Evolutionary conservation across 2,888 invertebrate genomes (phyloP).

Genomic region (Argyra leucocephala): DNA sequence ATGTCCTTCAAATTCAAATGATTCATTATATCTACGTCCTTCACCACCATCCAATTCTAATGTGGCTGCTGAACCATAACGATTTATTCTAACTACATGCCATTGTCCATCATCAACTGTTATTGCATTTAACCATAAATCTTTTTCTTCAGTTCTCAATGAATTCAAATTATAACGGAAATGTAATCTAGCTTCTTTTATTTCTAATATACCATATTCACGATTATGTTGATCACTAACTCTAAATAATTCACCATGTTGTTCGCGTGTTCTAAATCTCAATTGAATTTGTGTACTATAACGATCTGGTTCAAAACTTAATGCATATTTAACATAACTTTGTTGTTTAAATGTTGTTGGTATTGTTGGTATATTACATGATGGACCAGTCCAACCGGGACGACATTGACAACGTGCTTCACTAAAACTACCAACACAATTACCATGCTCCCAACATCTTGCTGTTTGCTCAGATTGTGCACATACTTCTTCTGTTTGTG

Average conservation of each 20-base stretch:
- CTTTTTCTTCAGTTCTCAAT: conserved; percentile 77
- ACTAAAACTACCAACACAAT: conserved; percentile 81
- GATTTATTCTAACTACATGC: conserved; percentile 86
- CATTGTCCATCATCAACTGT: conserved; percentile 92
- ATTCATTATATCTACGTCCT: conserved; percentile 85
- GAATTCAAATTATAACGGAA: conserved; percentile 91
- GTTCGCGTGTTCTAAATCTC: conserved; percentile 85
- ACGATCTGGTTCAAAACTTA: conserved; percentile 86
- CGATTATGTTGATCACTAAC: conserved; percentile 90
- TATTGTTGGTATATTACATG: conserved; percentile 74
- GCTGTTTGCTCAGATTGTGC: conserved; percentile 76
- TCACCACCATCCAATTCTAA: conserved; percentile 91
- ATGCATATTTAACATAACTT: conserved; percentile 92
- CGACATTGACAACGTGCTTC: conserved; percentile 88
- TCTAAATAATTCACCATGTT: conserved; percentile 85
- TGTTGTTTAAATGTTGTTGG: conserved; percentile 88
- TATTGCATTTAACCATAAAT: conserved; percentile 81
- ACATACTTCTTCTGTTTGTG: conserved; percentile 86
- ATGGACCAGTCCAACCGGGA: conserved; percentile 90
- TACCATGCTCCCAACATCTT: conserved; percentile 87
- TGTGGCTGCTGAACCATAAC: conserved; percentile 87
- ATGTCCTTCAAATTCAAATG: conserved; percentile 80
- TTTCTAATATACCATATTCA: conserved; percentile 85
- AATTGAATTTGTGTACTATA: conserved; percentile 89
- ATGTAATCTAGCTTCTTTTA: conserved; percentile 79